These are phyloP conservation scores for Amphilophus citrinellus DNA, from an alignment of 2,113 vertebrate genomes.

Conservation along the genomic window DNA sequence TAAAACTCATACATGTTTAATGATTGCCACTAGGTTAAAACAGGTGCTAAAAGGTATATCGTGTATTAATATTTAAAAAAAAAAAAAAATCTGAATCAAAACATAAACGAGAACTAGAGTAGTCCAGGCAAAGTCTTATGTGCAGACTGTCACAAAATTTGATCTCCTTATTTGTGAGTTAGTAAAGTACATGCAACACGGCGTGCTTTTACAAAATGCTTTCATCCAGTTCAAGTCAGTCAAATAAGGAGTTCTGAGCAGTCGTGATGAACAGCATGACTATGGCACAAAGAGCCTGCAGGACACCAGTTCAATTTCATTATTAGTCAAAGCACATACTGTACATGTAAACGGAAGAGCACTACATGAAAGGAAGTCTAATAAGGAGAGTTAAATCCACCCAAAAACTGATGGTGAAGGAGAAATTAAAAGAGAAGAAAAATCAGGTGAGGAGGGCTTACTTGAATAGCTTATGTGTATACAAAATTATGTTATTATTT, in stretches of 20 bases:
- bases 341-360: slow-evolving; percentile 7
- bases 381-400: not conserved
- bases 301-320: slow-evolving; percentile 14
- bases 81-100: slow-evolving; percentile 25
- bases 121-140: not conserved
- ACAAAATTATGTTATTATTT: not conserved
- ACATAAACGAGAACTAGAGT: slow-evolving; percentile 14
- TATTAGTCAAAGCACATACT: slow-evolving; percentile 5
- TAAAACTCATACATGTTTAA: not conserved
- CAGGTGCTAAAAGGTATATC: not conserved
- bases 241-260: not conserved
- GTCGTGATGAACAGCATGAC: not conserved
- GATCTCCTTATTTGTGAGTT: not conserved
- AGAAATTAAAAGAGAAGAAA: not conserved
- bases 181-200: not conserved
- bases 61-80: slow-evolving; percentile 1
- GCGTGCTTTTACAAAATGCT: not conserved
- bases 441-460: not conserved
- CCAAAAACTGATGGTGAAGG: not conserved
- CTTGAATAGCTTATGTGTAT: not conserved
- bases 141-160: not conserved
- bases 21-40: not conserved
- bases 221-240: slow-evolving; percentile 14
- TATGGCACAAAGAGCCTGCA: not conserved
- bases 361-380: not conserved